Base-by-base conservation (phyloP, 2,888 invertebrate species). In the Helicoverpa assulta region DNA sequence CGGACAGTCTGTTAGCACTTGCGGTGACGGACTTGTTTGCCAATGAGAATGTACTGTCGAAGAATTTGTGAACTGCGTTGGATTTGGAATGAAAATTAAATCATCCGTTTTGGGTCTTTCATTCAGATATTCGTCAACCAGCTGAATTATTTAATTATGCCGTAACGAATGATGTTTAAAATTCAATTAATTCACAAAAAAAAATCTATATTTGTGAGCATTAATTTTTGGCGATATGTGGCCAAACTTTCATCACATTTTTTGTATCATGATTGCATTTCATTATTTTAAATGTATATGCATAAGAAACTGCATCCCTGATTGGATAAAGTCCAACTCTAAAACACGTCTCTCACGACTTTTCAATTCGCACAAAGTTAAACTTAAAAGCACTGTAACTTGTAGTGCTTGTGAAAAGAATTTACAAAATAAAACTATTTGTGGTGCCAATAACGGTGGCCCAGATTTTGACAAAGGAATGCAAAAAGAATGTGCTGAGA, bases 1-100 rank as follows among this genome's bases (percentile, higher is more conserved):
- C 55, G 57, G 29, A 57, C 70, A 18, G 29, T 33, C 62, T 76
- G 62, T 77, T 80, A 80, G 71, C 77, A 62, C 81, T 80, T 65
- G 55, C 14, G 59, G 77, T 76, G 65, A 70, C 56, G 58, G 76
- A 55, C n/a, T 52, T 37, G 26, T 54, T 66, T 63, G 71, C 43
- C 58, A 50, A 26, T 55, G 21, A 14, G 40, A 60, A 19, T 37
- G 21, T 57, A n/a, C 43, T 53, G 59, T 21, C 73, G 71, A 19
- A 53, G 19, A 57, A 60, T 61, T 26, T 14, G 29, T 54, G 12
- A n/a, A 26, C 7, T 33, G 33, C 10, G 14, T 70, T 40, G 2
- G 37, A 63, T 18, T 33, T 4, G 47, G 5, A n/a, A n/a, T 47
- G 16, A 47, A 47, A 47, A n/a, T 47, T n/a, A n/a, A 47, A 43